These are phyloP conservation scores for Vulpes vulpes DNA, from an alignment of 2,113 vertebrate species.

Conservation along the genomic window DNA sequence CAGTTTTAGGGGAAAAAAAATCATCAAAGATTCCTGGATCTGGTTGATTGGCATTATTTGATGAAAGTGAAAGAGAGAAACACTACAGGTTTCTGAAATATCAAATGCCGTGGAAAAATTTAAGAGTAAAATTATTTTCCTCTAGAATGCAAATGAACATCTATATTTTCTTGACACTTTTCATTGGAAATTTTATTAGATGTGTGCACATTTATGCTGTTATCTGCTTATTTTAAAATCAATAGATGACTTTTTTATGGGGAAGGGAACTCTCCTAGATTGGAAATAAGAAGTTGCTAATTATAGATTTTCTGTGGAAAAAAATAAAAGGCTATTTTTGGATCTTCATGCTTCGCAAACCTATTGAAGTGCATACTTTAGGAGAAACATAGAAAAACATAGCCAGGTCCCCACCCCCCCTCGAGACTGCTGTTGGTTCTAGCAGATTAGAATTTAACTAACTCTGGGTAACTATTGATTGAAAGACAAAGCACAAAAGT, in stretches of 20 bases:
- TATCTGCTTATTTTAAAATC: constrained; percentile 46
- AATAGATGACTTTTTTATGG: neutral
- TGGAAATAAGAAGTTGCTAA: constrained; percentile 59
- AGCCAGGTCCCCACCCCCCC: neutral
- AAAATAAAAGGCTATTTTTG: constrained; percentile 50
- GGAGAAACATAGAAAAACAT: constrained; percentile 32
- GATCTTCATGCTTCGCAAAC: constrained; percentile 9
- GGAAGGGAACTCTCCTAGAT: neutral
- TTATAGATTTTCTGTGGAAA: constrained; percentile 67
- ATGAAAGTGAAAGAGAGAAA: constrained; percentile 43
- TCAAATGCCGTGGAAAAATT: neutral
- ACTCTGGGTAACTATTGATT: constrained; percentile 12
- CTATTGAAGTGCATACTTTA: constrained; percentile 16
- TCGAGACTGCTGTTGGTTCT: constrained; percentile 7
- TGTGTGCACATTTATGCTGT: neutral
- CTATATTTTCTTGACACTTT: constrained; percentile 44
- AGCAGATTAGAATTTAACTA: constrained; percentile 18
- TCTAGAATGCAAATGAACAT: constrained; percentile 26
- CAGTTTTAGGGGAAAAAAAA: constrained; percentile 16
- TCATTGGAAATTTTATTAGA: constrained; percentile 18
- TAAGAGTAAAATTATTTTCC: constrained; percentile 25
- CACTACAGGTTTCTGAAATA: neutral
- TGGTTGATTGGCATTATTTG: constrained; percentile 46
- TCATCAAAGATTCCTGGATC: neutral
- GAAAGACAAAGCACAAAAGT: neutral